phyloP scores from a whole-genome alignment of 2,888 invertebrate species.

The Hyles lineata region DNA sequence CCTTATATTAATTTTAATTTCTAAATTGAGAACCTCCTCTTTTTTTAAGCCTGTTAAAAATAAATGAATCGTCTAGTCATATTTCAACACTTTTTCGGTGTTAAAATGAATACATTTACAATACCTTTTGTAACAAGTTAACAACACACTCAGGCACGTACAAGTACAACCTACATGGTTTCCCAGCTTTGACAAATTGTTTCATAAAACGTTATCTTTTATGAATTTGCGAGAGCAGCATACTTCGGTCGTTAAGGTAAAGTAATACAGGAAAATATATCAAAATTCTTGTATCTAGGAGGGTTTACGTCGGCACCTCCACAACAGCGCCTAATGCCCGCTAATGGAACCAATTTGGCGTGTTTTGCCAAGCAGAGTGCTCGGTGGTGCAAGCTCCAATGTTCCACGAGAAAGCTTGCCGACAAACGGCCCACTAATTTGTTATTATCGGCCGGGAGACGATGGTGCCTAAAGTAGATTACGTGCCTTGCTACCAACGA shows the following conservation, averaged over 20 bases:
- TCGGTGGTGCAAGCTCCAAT: constrained; percentile 28
- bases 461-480: constrained; percentile 20
- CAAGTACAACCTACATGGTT: neutral
- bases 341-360: constrained; percentile 73
- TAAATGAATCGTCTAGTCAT: neutral
- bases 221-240: constrained; percentile 4
- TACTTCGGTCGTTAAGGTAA: neutral
- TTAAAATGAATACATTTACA: neutral
- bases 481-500: neutral
- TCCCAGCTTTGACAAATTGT: constrained; percentile 5
- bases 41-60: neutral
- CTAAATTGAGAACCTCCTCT: no score
- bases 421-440: constrained; percentile 37
- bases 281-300: constrained; percentile 4
- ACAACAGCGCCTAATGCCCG: constrained; percentile 55
- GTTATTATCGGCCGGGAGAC: constrained; percentile 23
- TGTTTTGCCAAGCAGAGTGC: constrained; percentile 58
- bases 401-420: constrained; percentile 31
- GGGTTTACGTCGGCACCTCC: constrained; percentile 15
- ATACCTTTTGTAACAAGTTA: neutral
- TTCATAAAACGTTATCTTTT: constrained; percentile 20
- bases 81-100: neutral
- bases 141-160: constrained; percentile 2
- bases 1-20: no score
- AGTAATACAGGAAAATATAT: constrained; percentile 5